These are phyloP conservation scores for Molossus alvarezi DNA, from an alignment of 2,797 vertebrate species.

Conservation along the genomic window DNA sequence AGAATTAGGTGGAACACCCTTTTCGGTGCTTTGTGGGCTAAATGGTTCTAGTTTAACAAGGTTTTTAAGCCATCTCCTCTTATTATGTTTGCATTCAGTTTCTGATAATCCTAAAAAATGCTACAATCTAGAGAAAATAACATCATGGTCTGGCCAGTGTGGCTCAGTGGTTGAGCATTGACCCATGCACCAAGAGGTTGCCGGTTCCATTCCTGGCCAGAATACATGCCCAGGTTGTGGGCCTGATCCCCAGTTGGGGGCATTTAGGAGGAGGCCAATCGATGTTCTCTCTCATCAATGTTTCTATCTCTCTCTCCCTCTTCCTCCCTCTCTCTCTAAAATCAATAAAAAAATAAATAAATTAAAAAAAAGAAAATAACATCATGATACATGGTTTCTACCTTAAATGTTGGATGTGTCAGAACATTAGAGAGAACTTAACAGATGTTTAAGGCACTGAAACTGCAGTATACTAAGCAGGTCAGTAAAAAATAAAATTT, in stretches of 20 bases:
- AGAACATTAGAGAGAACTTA: background rate
- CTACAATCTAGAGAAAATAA: background rate
- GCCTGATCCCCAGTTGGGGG: too few species aligned
- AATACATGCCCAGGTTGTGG: too few species aligned
- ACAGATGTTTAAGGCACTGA: background rate
- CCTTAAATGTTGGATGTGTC: background rate
- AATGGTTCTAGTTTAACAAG: constrained; percentile 41
- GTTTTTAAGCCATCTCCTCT: background rate
- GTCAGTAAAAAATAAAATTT: background rate
- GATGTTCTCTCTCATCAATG: too few species aligned
- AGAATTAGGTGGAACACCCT: background rate
- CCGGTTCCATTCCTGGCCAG: too few species aligned
- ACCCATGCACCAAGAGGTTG: too few species aligned
- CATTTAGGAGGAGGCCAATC: too few species aligned
- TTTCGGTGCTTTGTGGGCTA: background rate
- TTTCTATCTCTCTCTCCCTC: too few species aligned
- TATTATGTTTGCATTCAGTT: constrained; percentile 28
- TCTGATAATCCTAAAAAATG: constrained; percentile 19
- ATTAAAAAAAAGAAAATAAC: background rate
- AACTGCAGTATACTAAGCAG: background rate
- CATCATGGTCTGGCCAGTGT: background rate
- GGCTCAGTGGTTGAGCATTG: too few species aligned
- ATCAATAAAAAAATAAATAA: too few species aligned
- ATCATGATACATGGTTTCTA: background rate
- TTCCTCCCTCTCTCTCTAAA: too few species aligned